Percentiles rank a stretch among this genome's conserved stretches.
Conservation (phyloP, 2,888 invertebrate genomes). For the Erebia palarica region DNA sequence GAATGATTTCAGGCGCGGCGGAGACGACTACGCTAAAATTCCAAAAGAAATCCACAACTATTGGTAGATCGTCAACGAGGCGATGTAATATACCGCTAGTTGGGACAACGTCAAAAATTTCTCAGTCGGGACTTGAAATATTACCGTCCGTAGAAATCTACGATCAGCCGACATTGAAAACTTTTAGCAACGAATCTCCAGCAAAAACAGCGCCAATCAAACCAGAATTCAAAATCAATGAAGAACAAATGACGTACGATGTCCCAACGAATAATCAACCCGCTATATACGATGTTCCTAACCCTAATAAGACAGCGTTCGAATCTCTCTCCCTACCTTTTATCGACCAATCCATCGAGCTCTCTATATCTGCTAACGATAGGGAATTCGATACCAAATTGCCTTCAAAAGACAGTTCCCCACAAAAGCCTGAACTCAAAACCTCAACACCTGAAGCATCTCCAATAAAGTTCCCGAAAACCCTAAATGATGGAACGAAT, state of each 20-base stretch:
- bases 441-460: constrained; percentile 55
- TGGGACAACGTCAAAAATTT: constrained; percentile 78
- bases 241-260: constrained; percentile 67
- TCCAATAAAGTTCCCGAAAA: constrained; percentile 62
- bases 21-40: constrained; percentile 70
- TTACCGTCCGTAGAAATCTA: constrained; percentile 75
- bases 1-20: constrained; percentile 82
- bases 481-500: constrained; percentile 59
- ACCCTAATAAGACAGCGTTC: constrained; percentile 69
- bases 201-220: constrained; percentile 51
- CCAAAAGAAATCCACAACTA: constrained; percentile 65
- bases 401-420: constrained; percentile 69
- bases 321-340: constrained; percentile 74
- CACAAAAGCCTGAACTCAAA: constrained; percentile 59
- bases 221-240: constrained; percentile 67
- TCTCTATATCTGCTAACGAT: constrained; percentile 76
- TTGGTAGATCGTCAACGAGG: constrained; percentile 64
- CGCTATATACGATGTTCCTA: constrained; percentile 75
- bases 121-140: constrained; percentile 76
- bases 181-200: constrained; percentile 54
- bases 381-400: constrained; percentile 78
- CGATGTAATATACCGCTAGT: constrained; percentile 76
- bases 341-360: constrained; percentile 77
- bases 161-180: constrained; percentile 65
- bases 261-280: constrained; percentile 74